phyloP scores from a whole-genome alignment of 2,888 invertebrate genomes.

The Sepiola atlantica region DNA sequence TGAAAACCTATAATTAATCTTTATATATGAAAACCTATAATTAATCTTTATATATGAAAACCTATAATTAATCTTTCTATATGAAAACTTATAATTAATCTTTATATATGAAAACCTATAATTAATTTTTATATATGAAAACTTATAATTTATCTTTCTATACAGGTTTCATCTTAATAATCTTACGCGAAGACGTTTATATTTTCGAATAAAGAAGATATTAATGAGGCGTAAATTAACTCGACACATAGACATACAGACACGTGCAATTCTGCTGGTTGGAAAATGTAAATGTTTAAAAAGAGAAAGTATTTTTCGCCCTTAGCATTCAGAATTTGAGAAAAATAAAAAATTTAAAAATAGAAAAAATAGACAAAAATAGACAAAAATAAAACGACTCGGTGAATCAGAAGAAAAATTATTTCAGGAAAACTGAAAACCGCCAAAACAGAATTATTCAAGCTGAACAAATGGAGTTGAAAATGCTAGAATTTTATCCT shows the following conservation, averaged over 20 bases:
- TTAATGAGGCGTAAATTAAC: neutral
- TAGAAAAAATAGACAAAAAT: neutral
- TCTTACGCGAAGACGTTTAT: neutral
- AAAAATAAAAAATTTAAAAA: neutral
- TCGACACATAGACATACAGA: neutral
- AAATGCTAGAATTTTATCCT: neutral
- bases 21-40: too few relatives aligned
- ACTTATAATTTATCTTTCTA: neutral
- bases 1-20: too few relatives aligned
- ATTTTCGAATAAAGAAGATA: neutral
- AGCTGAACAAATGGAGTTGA: neutral
- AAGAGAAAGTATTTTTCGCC: neutral
- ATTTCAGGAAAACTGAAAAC: neutral
- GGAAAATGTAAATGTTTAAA: neutral
- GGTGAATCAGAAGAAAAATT: neutral
- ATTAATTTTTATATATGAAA: too few relatives aligned
- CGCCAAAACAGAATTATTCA: neutral
- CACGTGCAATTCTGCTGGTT: neutral
- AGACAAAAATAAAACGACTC: neutral
- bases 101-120: too few relatives aligned
- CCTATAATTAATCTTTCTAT: too few relatives aligned
- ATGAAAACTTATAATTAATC: too few relatives aligned
- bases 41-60: too few relatives aligned
- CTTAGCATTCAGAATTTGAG: neutral
- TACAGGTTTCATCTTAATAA: neutral